A percentile compares a stretch with the other conserved stretches of the same genome.
Evolutionary conservation across 2,113 vertebrate genomes (phyloP).

Genomic region (Eretmochelys imbricata): DNA sequence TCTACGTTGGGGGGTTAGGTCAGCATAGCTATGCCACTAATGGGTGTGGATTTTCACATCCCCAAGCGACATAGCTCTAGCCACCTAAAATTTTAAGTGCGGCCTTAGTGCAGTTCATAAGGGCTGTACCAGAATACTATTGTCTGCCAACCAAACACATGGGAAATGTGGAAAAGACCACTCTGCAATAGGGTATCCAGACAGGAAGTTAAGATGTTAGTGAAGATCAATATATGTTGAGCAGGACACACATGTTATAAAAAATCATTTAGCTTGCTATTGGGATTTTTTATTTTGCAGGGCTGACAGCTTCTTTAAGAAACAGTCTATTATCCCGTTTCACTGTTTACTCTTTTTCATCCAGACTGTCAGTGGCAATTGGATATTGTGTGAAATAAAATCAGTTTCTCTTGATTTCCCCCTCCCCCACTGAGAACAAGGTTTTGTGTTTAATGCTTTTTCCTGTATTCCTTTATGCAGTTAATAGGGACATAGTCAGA

Average conservation of each 20-base stretch:
- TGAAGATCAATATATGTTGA: neutral
- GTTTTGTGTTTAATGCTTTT: neutral
- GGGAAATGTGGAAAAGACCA: neutral
- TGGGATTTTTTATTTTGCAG: neutral
- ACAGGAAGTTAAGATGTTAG: neutral
- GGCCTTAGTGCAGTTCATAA: neutral
- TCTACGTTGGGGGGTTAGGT: neutral
- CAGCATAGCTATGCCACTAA: neutral
- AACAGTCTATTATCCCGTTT: neutral
- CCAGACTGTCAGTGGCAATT: neutral
- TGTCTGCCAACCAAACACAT: neutral
- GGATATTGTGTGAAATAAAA: neutral
- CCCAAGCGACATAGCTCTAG: no score
- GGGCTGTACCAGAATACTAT: neutral
- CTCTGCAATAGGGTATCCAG: neutral
- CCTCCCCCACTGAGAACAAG: neutral
- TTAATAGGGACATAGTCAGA: neutral
- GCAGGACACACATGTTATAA: neutral
- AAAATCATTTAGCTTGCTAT: neutral
- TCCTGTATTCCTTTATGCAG: accelerated
- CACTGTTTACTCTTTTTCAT: neutral
- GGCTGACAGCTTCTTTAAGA: neutral
- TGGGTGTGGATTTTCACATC: neutral
- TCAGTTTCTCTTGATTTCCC: neutral
- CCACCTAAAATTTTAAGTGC: neutral